Conservation (phyloP, 1,140 invertebrate species). For the Hirudo medicinalis region DNA sequence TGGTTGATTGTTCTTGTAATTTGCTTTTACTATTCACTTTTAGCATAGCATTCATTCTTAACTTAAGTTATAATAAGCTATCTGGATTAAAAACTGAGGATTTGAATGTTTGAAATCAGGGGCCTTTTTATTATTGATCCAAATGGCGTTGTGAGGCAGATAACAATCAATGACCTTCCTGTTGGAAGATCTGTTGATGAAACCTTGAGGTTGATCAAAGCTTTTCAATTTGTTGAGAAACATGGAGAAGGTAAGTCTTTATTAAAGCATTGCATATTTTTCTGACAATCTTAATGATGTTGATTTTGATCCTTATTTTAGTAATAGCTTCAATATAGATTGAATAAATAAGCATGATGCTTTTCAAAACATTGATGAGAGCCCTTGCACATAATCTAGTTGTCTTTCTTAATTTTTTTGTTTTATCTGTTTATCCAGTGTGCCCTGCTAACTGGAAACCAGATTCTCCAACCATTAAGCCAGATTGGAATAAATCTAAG, state of each 20-base stretch:
- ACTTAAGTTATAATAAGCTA: no score
- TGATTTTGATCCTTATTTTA: not conserved
- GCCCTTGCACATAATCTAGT: not conserved
- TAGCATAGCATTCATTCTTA: not conserved
- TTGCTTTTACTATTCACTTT: not conserved
- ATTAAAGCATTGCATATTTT: not conserved
- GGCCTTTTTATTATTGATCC: conserved; percentile 51
- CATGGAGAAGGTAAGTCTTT: conserved; percentile 60
- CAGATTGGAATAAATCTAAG: conserved; percentile 34
- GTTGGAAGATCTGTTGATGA: conserved; percentile 86
- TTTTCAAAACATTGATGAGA: not conserved
- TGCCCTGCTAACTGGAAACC: conserved; percentile 42
- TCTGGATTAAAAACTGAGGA: no score
- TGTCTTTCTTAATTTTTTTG: not conserved
- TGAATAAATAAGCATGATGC: not conserved
- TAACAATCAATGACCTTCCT: conserved; percentile 59
- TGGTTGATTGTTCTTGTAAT: not conserved
- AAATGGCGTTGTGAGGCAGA: conserved; percentile 50
- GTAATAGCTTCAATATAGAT: not conserved
- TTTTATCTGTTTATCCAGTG: conserved; percentile 23
- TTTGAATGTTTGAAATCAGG: conserved; percentile 26
- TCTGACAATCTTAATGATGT: not conserved
- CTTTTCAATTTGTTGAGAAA: conserved; percentile 81
- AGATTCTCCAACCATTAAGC: conserved; percentile 39
- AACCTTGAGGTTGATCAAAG: conserved; percentile 71